Conservation (phyloP, 1,140 invertebrate species). For the Platyscapa corneri region DNA sequence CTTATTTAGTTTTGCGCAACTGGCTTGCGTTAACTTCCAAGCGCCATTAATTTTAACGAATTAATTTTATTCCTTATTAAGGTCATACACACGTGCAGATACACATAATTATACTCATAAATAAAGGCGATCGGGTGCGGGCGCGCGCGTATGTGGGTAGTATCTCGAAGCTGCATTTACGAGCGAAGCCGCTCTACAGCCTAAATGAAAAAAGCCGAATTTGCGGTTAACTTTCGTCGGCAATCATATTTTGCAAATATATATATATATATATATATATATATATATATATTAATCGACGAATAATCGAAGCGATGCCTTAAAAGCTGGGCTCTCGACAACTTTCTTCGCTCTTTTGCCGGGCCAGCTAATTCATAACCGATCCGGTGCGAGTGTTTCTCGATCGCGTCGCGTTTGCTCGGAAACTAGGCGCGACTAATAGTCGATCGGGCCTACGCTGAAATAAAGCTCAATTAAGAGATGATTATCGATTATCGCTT, state of each 20-base stretch:
- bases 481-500: too few relatives aligned
- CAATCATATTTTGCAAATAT: too few relatives aligned
- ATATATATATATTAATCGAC: background rate
- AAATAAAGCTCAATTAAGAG: too few relatives aligned
- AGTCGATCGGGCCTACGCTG: too few relatives aligned
- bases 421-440: too few relatives aligned
- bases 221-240: background rate
- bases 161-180: background rate
- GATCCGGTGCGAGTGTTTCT: too few relatives aligned
- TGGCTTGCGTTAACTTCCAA: background rate
- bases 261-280: too few relatives aligned
- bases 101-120: conserved; percentile 20
- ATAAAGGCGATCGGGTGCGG: conserved; percentile 27
- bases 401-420: too few relatives aligned
- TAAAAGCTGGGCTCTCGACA: too few relatives aligned
- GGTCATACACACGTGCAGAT: background rate
- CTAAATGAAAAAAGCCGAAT: background rate
- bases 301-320: background rate
- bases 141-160: conserved; percentile 10
- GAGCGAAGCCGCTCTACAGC: background rate
- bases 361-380: too few relatives aligned
- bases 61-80: background rate
- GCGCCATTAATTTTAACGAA: background rate
- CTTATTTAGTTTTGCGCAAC: background rate
- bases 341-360: too few relatives aligned